These are phyloP conservation scores for Acholoe squamosa DNA, from an alignment of 2,888 invertebrate species.

Conservation along the genomic window DNA sequence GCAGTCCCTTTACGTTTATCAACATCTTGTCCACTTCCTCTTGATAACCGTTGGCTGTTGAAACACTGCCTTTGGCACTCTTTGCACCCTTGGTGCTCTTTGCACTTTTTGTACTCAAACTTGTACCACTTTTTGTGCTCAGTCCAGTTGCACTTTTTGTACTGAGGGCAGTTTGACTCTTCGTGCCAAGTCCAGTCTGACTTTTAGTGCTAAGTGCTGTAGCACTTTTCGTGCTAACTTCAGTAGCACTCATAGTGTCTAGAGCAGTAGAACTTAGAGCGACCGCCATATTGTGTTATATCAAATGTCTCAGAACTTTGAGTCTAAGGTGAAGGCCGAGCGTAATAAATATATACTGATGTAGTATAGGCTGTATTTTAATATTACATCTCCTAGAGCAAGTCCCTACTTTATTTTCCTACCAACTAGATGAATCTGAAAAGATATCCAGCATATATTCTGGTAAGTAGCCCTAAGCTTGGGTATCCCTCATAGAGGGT, in stretches of 20 bases:
- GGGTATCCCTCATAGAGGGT: too few species aligned
- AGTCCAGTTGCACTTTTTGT: neutral
- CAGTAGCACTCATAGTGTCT: neutral
- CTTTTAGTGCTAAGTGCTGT: neutral
- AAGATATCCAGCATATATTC: too few species aligned
- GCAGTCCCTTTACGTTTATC: conserved; percentile 75
- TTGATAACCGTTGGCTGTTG: neutral
- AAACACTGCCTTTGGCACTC: neutral
- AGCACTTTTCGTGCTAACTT: neutral
- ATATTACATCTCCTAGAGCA: too few species aligned
- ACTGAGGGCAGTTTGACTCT: neutral
- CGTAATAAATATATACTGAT: too few species aligned
- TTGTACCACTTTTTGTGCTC: neutral
- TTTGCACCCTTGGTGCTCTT: neutral
- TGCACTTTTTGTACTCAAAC: neutral
- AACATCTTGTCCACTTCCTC: conserved; percentile 46
- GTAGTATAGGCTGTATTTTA: too few species aligned
- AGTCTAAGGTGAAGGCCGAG: too few species aligned
- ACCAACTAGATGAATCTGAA: too few species aligned
- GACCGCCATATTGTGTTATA: neutral
- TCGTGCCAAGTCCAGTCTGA: neutral
- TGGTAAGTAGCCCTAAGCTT: too few species aligned
- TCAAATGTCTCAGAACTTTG: too few species aligned
- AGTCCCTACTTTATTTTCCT: too few species aligned
- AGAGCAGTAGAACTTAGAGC: neutral